A percentile compares a stretch with the other conserved stretches of the same genome.
phyloP scores from a whole-genome alignment of 1,140 invertebrate genomes.

The Mercenaria mercenaria region DNA sequence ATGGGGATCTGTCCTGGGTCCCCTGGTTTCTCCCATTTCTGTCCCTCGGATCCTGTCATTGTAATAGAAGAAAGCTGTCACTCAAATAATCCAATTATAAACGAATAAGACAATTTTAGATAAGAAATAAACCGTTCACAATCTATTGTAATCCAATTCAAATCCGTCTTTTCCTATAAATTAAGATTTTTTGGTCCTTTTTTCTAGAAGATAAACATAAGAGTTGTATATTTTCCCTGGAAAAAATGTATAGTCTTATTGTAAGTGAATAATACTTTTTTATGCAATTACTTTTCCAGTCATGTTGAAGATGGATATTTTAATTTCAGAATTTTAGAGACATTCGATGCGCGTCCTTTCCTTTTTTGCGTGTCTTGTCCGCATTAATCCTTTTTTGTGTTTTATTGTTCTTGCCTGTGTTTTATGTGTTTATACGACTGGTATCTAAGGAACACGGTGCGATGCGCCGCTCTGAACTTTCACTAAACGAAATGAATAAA shows the following conservation, averaged over 20 bases:
- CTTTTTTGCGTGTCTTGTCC: neutral
- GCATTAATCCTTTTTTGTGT: neutral
- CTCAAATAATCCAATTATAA: neutral
- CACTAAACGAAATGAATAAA: conserved; percentile 32
- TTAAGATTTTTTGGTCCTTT: too few species aligned
- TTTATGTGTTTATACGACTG: neutral
- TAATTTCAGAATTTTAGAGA: too few species aligned
- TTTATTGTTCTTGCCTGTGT: neutral
- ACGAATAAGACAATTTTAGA: neutral
- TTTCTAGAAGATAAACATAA: too few species aligned
- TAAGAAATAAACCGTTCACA: too few species aligned
- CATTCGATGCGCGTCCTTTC: neutral
- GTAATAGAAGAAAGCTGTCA: neutral
- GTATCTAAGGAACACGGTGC: neutral
- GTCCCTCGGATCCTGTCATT: conserved; percentile 38
- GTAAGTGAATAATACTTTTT: too few species aligned
- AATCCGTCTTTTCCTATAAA: too few species aligned
- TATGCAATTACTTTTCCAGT: too few species aligned
- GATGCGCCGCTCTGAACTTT: conserved; percentile 8
- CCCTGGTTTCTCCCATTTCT: conserved; percentile 40
- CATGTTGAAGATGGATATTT: too few species aligned
- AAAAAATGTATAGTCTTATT: too few species aligned
- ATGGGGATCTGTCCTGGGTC: conserved; percentile 43
- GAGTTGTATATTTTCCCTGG: too few species aligned
- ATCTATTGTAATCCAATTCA: too few species aligned